Evolutionary conservation across 2,888 invertebrate species (phyloP).

Genomic region (Tachystola acroxantha): DNA sequence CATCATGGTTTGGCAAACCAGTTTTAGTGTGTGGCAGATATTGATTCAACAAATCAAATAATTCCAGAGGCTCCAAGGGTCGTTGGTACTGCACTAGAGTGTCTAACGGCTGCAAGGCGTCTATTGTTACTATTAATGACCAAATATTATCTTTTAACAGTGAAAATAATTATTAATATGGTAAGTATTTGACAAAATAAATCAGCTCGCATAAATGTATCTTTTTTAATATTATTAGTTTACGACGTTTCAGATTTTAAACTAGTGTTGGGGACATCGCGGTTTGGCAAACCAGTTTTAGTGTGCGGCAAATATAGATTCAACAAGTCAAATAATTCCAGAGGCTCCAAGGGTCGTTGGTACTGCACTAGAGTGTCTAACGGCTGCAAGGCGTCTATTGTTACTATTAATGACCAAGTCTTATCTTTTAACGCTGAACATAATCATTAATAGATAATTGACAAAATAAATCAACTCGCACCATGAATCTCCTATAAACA

Average conservation of each 20-base stretch:
- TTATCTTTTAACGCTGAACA: slow-evolving; percentile 18
- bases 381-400: slow-evolving; percentile 15
- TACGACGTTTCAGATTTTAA: slow-evolving; percentile 4
- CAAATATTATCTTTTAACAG: background rate
- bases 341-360: slow-evolving; percentile 35
- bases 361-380: slow-evolving; percentile 30
- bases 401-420: slow-evolving; percentile 20
- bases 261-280: slow-evolving; percentile 21
- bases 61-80: background rate
- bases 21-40: background rate
- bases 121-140: background rate
- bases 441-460: slow-evolving; percentile 14
- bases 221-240: too few relatives aligned
- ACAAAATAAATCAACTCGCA: too few relatives aligned
- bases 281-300: slow-evolving; percentile 33
- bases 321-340: slow-evolving; percentile 33
- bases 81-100: background rate
- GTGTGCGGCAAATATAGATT: slow-evolving; percentile 31
- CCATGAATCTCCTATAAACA: too few relatives aligned
- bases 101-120: background rate
- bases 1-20: background rate
- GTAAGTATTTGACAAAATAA: too few relatives aligned
- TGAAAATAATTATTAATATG: too few relatives aligned
- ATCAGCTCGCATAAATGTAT: too few relatives aligned
- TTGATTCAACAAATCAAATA: background rate